Base-by-base conservation (phyloP, 2,113 vertebrate genomes). In the Macaca fascicularis region DNA sequence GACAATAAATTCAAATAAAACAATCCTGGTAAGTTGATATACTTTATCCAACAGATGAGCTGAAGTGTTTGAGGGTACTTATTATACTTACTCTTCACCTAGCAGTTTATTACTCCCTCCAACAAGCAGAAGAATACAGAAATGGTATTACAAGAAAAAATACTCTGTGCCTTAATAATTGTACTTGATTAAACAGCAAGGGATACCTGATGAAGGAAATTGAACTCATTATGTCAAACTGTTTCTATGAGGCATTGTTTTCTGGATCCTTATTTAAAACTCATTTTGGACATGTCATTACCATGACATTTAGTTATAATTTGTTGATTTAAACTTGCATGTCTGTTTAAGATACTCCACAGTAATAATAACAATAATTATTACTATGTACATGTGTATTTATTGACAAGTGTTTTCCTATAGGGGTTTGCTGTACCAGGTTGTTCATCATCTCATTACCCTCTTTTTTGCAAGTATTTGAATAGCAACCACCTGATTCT, bases 1-100 rank as follows among this genome's bases (percentile, higher is more conserved):
- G 40, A 90, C 40, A 90, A 69, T 90, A 98, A 97, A 97, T 95
- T 76, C 90, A 97, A 93, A 90, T 70, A 89, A 92, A 78, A 75
- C 0, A 14, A 97, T 92, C 72, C 45, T 79, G 69, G 52, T 82
- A 97, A 94, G 70, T 96, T 13, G 22, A 86, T 94, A 94, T 96
- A 82, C 96, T 97, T 97, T 97, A 80, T 45, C 94, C 92, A 94
- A 85, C 35, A 48, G 80, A 96, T 97, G 84, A 94, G 38, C 5
- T 93, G 90, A 96, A 94, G 93, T 88, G 69, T 95, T 61, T 48
- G 22, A 23, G 35, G 23, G 69, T 94, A 84, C 96, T 98, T 94
- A 86, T 69, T 97, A 45, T 74, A 92, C 40, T 90, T 97, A 89
- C n/a, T 90, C 45, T 55, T 96, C n/a, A 23, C 32, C 50, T 81